Percentiles rank a stretch among this genome's conserved stretches.
These are phyloP conservation scores for Eucidaris tribuloides DNA, from an alignment of 35 echinoderm and acorn worm species.

Conservation along the genomic window DNA sequence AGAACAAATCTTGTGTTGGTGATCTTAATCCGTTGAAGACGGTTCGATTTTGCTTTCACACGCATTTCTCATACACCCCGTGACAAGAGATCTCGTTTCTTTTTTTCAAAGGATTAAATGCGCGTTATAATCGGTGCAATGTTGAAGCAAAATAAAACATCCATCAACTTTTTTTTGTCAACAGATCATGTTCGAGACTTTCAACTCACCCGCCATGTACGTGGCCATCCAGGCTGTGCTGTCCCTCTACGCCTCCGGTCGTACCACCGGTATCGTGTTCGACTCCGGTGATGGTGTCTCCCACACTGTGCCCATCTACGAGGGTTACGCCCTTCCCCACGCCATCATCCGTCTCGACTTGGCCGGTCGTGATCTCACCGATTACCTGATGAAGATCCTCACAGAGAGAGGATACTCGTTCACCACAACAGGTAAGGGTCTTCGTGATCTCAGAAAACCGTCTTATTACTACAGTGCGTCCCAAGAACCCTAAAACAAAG, in stretches of 20 bases:
- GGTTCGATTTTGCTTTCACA: no score
- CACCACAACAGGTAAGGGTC: constrained; percentile 59
- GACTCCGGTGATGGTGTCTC: constrained; percentile 76
- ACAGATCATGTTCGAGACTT: constrained; percentile 91
- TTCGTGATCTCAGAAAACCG: no score
- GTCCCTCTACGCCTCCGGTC: constrained; percentile 65
- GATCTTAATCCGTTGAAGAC: no score
- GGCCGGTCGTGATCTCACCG: constrained; percentile 80
- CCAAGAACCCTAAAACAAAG: no score
- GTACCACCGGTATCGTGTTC: constrained; percentile 75
- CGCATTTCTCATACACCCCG: no score
- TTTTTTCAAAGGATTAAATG: no score
- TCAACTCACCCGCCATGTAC: constrained; percentile 88
- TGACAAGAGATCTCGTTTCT: no score
- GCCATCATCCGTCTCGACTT: constrained; percentile 84
- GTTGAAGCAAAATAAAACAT: no score
- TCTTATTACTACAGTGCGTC: no score
- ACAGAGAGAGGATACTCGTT: constrained; percentile 84
- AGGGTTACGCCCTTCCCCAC: constrained; percentile 78
- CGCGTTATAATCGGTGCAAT: no score
- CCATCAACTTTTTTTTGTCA: no score
- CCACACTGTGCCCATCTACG: constrained; percentile 76
- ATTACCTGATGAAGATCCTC: constrained; percentile 78
- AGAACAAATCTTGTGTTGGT: no score
- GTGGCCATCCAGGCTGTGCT: constrained; percentile 78